Evolutionary conservation across 1,140 invertebrate species (phyloP).

Genomic region (Hylyphantes graminicola): DNA sequence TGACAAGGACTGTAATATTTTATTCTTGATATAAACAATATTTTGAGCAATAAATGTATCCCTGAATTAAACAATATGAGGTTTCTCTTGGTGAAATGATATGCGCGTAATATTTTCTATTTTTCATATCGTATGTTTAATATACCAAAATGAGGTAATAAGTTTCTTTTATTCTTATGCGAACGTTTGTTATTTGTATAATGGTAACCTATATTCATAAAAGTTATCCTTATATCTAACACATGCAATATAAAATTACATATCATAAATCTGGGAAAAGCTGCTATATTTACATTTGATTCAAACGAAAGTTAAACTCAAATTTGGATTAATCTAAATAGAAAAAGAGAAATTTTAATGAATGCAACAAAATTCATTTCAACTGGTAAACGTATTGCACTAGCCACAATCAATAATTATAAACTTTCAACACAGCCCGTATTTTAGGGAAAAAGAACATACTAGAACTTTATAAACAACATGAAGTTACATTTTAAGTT

Average conservation of each 20-base stretch:
- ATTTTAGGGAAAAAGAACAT: not conserved
- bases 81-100: not conserved
- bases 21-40: not conserved
- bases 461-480: not conserved
- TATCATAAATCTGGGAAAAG: not conserved
- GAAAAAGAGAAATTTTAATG: too few relatives aligned
- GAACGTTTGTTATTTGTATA: not conserved
- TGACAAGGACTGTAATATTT: too few relatives aligned
- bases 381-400: slow-evolving; percentile 40
- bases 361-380: too few relatives aligned
- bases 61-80: slow-evolving; percentile 33
- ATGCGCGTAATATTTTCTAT: not conserved
- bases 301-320: too few relatives aligned
- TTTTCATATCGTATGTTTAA: not conserved
- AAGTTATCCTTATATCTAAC: too few relatives aligned
- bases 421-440: not conserved
- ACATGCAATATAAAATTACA: slow-evolving; percentile 28
- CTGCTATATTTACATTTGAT: too few relatives aligned
- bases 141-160: slow-evolving; percentile 47
- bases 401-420: not conserved
- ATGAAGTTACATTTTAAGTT: not conserved
- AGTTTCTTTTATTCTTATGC: slow-evolving; percentile 2
- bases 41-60: slow-evolving; percentile 51
- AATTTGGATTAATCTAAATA: too few relatives aligned
- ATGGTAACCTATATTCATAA: too few relatives aligned